phyloP scores from a whole-genome alignment of 2,888 invertebrate genomes.

The Brachycybe producta region DNA sequence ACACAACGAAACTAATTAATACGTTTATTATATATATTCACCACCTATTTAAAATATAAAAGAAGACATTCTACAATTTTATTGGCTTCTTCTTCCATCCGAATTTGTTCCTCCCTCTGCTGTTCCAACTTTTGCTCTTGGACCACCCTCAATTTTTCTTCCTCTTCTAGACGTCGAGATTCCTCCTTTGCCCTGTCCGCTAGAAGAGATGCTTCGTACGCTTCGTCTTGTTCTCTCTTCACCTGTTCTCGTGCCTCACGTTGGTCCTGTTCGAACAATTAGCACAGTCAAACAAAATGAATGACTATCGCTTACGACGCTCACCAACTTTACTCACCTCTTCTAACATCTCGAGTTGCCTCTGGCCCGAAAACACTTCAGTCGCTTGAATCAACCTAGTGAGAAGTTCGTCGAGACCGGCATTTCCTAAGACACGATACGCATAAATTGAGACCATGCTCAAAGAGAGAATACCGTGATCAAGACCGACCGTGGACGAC shows the following conservation, averaged over 20 bases:
- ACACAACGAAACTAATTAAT: slow-evolving; percentile 1
- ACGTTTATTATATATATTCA: background rate
- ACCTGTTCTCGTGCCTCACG: slow-evolving; percentile 76
- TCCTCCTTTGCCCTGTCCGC: slow-evolving; percentile 59
- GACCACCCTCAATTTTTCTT: slow-evolving; percentile 39
- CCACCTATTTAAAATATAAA: slow-evolving; percentile 12
- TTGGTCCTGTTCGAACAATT: slow-evolving; percentile 44
- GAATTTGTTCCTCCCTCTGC: slow-evolving; percentile 59
- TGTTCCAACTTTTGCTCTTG: slow-evolving; percentile 47
- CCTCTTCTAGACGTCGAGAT: slow-evolving; percentile 61
- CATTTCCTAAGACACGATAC: slow-evolving; percentile 54
- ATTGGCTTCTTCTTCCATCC: slow-evolving; percentile 54
- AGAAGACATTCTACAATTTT: slow-evolving; percentile 51
- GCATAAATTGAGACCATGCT: background rate
- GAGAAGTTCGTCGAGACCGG: slow-evolving; percentile 76
- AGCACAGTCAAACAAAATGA: background rate
- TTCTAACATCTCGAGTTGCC: slow-evolving; percentile 60
- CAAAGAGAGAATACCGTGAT: slow-evolving; percentile 3
- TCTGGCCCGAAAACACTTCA: slow-evolving; percentile 65
- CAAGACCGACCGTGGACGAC: slow-evolving; percentile 64
- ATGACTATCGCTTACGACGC: background rate
- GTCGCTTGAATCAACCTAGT: slow-evolving; percentile 74
- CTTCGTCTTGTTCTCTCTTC: slow-evolving; percentile 85
- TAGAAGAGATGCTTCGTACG: slow-evolving; percentile 77
- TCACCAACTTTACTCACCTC: slow-evolving; percentile 43